phyloP scores from a whole-genome alignment of 2,888 invertebrate species.

The Agrochola lota region DNA sequence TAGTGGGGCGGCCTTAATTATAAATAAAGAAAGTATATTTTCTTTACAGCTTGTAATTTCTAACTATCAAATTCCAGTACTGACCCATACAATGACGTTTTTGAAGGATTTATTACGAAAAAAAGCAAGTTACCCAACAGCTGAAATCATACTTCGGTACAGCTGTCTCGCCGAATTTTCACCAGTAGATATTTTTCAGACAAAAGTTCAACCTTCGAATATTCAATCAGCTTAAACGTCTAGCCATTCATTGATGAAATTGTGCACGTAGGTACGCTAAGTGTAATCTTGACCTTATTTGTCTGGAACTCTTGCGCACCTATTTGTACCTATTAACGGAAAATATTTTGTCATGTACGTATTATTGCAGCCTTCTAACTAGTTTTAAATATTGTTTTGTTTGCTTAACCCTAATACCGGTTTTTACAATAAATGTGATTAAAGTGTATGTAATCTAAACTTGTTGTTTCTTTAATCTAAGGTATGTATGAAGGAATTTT shows the following conservation, averaged over 20 bases:
- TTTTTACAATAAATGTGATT: constrained; percentile 11
- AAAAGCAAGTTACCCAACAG: neutral
- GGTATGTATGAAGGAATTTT: neutral
- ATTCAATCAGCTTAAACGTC: constrained; percentile 20
- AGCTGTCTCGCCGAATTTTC: too few relatives aligned
- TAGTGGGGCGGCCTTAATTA: too few relatives aligned
- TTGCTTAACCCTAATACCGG: neutral
- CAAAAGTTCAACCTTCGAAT: constrained; percentile 34
- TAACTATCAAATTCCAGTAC: neutral
- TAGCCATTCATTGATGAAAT: constrained; percentile 35
- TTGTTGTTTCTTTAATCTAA: neutral
- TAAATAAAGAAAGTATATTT: too few relatives aligned
- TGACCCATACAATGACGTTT: neutral
- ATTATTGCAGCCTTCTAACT: neutral
- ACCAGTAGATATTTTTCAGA: neutral
- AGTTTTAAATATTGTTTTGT: neutral
- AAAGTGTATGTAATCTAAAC: neutral
- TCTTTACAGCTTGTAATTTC: neutral
- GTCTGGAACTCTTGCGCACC: constrained; percentile 25
- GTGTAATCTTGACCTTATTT: constrained; percentile 54
- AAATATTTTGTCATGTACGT: neutral
- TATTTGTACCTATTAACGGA: neutral
- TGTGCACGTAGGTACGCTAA: constrained; percentile 27
- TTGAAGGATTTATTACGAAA: neutral
- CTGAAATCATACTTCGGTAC: neutral